Base-by-base conservation (phyloP, 2,113 vertebrate species). In the Peucedramus taeniatus region DNA sequence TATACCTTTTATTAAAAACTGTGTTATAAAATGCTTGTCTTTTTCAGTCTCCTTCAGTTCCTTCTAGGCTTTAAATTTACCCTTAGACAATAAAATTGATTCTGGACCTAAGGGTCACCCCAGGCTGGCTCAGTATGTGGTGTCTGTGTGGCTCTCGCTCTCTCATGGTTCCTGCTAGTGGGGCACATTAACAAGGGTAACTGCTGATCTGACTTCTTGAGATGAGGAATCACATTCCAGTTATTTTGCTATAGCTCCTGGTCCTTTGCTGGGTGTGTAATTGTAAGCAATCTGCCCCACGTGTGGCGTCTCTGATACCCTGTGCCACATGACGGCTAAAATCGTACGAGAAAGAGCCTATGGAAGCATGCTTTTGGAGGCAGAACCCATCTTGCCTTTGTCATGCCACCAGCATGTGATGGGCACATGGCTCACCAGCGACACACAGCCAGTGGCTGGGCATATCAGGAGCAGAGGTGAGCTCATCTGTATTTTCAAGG, bases 401-500 rank as follows among this genome's bases (percentile, higher is more conserved):
- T 96, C 94, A 94, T 91, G 87, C 94, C 93, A 76, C 65, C 37
- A 71, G 89, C 95, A 96, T 91, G 94, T 96, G 96, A 96, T 24
- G 28, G 33, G 74, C 94, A 95, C 87, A 30, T 69, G 93, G 87
- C 95, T 94, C 83, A 64, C 51, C 51, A 56, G 28, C 33, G 94
- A 84, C 80, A 92, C 39, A 14, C 1, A 3, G 79, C 59, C 79
- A 57, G 28, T 11, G 77, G 75, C 45, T 5, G 14, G 14, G 37
- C 1, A 0, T 33, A 65, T 57, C 83, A 75, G 83, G 57, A 70
- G n/a, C 56, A 59, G 77, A 92, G 60, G 83, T 66, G 89, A 95
- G 69, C 81, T 95, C 91, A 60, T 84, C 59, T 76, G 16, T 24
- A 13, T 85, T 96, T 85, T 72, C 81, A 79, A 94, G 84, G 84